Percentiles rank a stretch among this genome's conserved stretches.
phyloP scores from a whole-genome alignment of 1,140 invertebrate genomes.

The Psilanteris sp. region DNA sequence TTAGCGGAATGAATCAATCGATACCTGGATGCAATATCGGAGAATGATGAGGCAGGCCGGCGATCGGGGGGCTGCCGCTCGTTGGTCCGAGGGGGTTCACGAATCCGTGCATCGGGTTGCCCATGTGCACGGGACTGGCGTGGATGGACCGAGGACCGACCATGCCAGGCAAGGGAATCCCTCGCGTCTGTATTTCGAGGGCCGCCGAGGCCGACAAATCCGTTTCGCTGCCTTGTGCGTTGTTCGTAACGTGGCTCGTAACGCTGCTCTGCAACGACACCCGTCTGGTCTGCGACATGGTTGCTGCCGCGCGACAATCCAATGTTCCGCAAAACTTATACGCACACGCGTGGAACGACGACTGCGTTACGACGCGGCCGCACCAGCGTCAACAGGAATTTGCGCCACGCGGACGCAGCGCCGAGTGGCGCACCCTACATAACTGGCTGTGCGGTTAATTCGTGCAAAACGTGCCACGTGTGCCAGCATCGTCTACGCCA shows the following conservation, averaged over 20 bases:
- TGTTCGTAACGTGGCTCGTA: constrained; percentile 32
- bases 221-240: constrained; percentile 12
- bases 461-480: background rate
- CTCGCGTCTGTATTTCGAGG: constrained; percentile 71
- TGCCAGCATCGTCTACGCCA: no score
- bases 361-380: no score
- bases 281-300: constrained; percentile 30
- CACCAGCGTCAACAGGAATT: no score
- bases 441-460: no score
- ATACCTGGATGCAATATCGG: constrained; percentile 70
- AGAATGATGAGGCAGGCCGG: constrained; percentile 71
- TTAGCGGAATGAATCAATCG: no score
- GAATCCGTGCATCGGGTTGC: constrained; percentile 73
- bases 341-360: no score
- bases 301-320: no score
- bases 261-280: constrained; percentile 14
- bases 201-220: constrained; percentile 43
- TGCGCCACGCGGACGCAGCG: no score
- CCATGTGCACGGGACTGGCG: constrained; percentile 48
- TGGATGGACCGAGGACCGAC: constrained; percentile 62
- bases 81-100: constrained; percentile 76
- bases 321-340: no score
- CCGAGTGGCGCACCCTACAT: no score
- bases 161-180: constrained; percentile 76
- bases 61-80: no score